Evolutionary conservation across 1,140 invertebrate species (phyloP).

Genomic region (Leptinotarsa texana): DNA sequence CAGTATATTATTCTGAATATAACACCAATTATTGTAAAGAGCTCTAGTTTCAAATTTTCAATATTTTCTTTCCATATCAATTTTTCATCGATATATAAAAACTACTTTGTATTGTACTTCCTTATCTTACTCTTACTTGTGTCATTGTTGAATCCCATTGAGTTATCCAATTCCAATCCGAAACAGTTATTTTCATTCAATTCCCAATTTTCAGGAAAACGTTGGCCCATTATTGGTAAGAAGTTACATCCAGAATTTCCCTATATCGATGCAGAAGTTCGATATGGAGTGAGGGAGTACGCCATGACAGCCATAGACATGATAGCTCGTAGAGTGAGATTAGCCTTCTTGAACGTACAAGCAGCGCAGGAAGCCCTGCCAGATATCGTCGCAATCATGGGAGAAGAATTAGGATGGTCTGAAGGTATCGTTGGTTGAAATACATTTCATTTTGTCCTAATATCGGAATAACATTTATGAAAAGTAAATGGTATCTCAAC

Average conservation of each 20-base stretch:
- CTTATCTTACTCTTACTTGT: no score
- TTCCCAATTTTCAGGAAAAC: constrained; percentile 61
- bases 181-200: no score
- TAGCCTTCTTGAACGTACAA: constrained; percentile 96
- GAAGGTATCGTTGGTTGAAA: constrained; percentile 59
- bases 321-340: constrained; percentile 87
- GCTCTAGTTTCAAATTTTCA: no score
- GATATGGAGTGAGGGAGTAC: constrained; percentile 94
- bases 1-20: no score
- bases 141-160: no score
- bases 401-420: constrained; percentile 92
- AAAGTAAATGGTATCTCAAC: no score
- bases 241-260: constrained; percentile 97
- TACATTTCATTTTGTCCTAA: not conserved
- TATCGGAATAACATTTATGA: not conserved
- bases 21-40: no score
- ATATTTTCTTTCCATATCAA: no score
- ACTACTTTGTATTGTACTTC: no score
- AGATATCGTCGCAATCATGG: constrained; percentile 93
- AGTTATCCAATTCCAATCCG: no score
- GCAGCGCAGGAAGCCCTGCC: constrained; percentile 95
- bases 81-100: no score
- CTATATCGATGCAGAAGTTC: constrained; percentile 93
- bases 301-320: constrained; percentile 96
- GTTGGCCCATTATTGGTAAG: constrained; percentile 95